These are phyloP conservation scores for Zaprionus camerounensis DNA, from an alignment of 1,140 invertebrate genomes.

Conservation along the genomic window DNA sequence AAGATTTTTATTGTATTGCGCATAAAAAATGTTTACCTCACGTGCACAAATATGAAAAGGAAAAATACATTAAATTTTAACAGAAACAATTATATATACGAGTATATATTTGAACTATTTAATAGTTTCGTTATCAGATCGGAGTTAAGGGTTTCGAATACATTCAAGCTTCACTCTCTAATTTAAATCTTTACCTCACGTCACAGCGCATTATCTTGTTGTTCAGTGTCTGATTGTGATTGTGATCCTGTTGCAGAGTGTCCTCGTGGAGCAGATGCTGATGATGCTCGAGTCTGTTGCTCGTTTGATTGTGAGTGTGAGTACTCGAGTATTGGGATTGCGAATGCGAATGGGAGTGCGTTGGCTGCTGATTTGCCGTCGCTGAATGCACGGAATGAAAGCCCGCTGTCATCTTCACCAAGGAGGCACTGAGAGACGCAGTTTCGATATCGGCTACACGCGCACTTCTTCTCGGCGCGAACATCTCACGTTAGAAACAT, in stretches of 20 bases:
- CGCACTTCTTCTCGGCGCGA: constrained; percentile 78
- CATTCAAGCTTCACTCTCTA: neutral
- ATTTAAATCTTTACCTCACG: constrained; percentile 54
- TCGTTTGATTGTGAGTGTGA: constrained; percentile 2
- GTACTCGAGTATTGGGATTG: constrained; percentile 7
- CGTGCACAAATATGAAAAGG: too few relatives aligned
- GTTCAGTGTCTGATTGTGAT: constrained; percentile 51
- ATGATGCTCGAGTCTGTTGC: constrained; percentile 26
- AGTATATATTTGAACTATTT: too few relatives aligned
- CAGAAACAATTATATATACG: too few relatives aligned
- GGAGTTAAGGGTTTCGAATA: neutral
- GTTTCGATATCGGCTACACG: constrained; percentile 75
- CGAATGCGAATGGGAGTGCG: constrained; percentile 26
- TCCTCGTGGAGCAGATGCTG: constrained; percentile 31
- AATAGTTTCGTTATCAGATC: too few relatives aligned
- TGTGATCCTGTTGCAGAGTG: constrained; percentile 53
- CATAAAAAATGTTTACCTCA: too few relatives aligned
- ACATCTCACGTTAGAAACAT: constrained; percentile 84
- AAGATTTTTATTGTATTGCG: too few relatives aligned
- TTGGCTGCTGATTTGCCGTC: constrained; percentile 71
- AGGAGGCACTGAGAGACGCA: constrained; percentile 24
- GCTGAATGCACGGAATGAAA: constrained; percentile 74
- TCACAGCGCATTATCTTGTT: constrained; percentile 75
- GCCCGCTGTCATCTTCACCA: constrained; percentile 78
- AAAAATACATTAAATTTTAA: too few relatives aligned